Base-by-base conservation (phyloP, 2,888 invertebrate genomes). In the Kryphioiulus occultus region DNA sequence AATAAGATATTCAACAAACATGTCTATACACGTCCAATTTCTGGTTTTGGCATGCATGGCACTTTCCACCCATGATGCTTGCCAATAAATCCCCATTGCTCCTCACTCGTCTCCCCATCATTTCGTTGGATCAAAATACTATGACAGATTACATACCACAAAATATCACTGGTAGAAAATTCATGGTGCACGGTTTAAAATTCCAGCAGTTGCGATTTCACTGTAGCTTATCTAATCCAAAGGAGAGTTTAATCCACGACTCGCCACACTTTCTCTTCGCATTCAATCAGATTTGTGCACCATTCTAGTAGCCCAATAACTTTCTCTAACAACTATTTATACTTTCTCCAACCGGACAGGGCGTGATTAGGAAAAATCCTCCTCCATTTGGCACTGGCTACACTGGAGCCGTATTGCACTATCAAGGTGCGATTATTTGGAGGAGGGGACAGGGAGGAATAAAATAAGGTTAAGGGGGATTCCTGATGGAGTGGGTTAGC, bases 381-480 rank as follows among this genome's bases (percentile, higher is more conserved):
- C 85, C 85, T 85, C 85, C 44, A 42, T 85, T 42, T 85, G 15
- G 7, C 84, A 12, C 85, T 85, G 42, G 44, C 85, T 42, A 15
- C 85, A 85, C 85, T 85, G 85, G 85, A 85, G 44, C 85, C 44
- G 85, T 85, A 85, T 78, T 85, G 85, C 26, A 85, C 39, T 85
- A 42, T 85, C 42, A 85, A 85, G 85, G 85, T 85, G 85, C 35
- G 85, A 85, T 85, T 85, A 85, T 85, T 85, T 17, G 78, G 78
- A 78, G 78, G 78, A 78, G 78, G 78, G 78, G 78, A 78, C 78
- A 85, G 85, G 85, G 85, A 85, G 85, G 85, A 85, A 85, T n/a
- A 44, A 85, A 85, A 85, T 85, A 85, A 85, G 85, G 85, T 85
- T 85, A 85, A 85, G 85, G 85, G 85, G 85, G 78, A 78, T 78